phyloP scores from a whole-genome alignment of 30 jellyfish, hydroid and myxozoan species.

The Aurelia coerulea region DNA sequence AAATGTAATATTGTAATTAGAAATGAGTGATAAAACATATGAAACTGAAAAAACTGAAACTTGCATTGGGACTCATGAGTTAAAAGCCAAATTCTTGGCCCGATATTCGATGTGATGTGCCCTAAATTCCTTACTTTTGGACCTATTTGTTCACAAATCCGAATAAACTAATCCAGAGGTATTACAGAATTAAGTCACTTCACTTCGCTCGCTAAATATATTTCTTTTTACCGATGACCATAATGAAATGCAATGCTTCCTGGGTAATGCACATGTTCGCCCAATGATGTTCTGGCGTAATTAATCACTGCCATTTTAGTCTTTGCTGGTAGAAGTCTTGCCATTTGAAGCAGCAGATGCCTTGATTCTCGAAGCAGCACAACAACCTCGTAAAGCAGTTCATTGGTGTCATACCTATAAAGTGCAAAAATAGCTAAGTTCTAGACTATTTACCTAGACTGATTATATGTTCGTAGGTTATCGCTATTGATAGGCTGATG shows the following conservation, averaged over 20 bases:
- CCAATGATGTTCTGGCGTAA: background rate
- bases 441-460: background rate
- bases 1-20: too few species aligned
- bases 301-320: slow-evolving; percentile 34
- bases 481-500: too few species aligned
- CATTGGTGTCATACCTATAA: slow-evolving; percentile 33
- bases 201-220: background rate
- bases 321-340: slow-evolving; percentile 41
- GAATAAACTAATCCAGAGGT: too few species aligned
- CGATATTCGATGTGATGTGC: too few species aligned
- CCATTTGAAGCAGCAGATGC: slow-evolving; percentile 16
- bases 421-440: background rate
- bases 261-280: slow-evolving; percentile 22
- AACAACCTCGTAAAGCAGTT: slow-evolving; percentile 30
- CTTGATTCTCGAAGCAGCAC: slow-evolving; percentile 30
- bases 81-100: too few species aligned
- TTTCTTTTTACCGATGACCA: slow-evolving; percentile 6
- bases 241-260: slow-evolving; percentile 31
- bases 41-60: too few species aligned
- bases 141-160: too few species aligned
- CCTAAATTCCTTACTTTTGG: too few species aligned
- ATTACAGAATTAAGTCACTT: background rate
- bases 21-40: too few species aligned
- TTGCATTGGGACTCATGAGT: too few species aligned
- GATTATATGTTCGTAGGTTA: too few species aligned